Evolutionary conservation across 2,113 vertebrate genomes (phyloP).

Genomic region (Eulemur macaco): DNA sequence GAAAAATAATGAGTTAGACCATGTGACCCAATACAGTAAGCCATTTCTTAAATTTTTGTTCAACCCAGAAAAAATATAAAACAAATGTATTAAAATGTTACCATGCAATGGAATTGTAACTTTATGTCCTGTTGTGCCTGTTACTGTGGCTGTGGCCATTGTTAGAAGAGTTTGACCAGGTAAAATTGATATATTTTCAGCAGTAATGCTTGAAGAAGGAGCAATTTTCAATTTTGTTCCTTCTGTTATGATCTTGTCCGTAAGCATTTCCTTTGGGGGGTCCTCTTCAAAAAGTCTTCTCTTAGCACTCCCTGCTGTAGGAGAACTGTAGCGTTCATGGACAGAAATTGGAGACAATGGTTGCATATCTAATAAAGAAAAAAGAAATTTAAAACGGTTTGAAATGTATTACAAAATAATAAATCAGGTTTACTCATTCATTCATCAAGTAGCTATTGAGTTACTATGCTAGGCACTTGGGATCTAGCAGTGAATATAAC

Average conservation of each 20-base stretch:
- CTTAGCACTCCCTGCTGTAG: conserved; percentile 95
- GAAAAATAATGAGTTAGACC: not conserved
- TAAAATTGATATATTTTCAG: conserved; percentile 81
- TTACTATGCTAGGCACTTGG: not conserved
- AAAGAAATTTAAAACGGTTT: conserved; percentile 40
- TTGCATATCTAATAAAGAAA: conserved; percentile 86
- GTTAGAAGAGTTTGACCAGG: conserved; percentile 88
- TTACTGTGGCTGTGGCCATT: conserved; percentile 82
- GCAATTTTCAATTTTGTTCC: conserved; percentile 85
- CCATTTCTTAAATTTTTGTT: conserved; percentile 27
- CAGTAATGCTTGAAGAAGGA: conserved; percentile 61
- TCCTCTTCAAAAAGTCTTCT: conserved; percentile 97
- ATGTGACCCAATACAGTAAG: conserved; percentile 6
- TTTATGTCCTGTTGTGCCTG: conserved; percentile 84
- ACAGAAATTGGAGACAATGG: conserved; percentile 90
- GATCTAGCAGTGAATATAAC: conserved; percentile 17
- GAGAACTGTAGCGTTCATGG: conserved; percentile 96
- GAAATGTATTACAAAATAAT: conserved; percentile 26
- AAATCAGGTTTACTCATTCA: not conserved
- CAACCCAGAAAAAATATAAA: conserved; percentile 43
- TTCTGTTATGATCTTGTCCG: conserved; percentile 82
- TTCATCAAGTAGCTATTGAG: conserved; percentile 8
- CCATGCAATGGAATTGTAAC: conserved; percentile 91
- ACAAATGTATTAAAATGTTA: conserved; percentile 72
- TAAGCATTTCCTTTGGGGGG: conserved; percentile 79